Evolutionary conservation across 2,888 invertebrate species (phyloP).

Genomic region (Temnothorax unifasciatus): DNA sequence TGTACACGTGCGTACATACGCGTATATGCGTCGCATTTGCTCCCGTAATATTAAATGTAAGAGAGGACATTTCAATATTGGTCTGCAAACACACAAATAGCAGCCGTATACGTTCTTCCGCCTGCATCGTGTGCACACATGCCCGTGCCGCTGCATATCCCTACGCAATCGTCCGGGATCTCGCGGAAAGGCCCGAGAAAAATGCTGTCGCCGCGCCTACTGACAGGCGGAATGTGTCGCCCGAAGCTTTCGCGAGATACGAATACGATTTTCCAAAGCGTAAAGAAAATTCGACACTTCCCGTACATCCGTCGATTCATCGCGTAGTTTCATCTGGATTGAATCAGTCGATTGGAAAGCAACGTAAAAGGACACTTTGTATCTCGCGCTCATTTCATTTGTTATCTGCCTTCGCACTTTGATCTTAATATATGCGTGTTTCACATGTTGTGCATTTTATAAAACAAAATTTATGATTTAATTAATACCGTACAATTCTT

Average conservation of each 20-base stretch:
- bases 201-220: constrained; percentile 51
- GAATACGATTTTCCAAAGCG: constrained; percentile 49
- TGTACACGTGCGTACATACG: not conserved
- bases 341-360: constrained; percentile 19
- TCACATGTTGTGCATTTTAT: not conserved
- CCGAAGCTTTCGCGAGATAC: constrained; percentile 21
- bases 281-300: constrained; percentile 38
- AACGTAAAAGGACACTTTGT: constrained; percentile 7
- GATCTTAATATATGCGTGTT: not conserved
- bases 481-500: not conserved
- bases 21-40: constrained; percentile 67
- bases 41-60: constrained; percentile 80
- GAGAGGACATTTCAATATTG: constrained; percentile 81
- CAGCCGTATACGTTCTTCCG: constrained; percentile 44
- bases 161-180: constrained; percentile 44
- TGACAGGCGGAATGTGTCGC: constrained; percentile 58
- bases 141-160: constrained; percentile 20
- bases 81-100: constrained; percentile 73
- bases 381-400: not conserved
- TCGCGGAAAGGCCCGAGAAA: constrained; percentile 36
- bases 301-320: constrained; percentile 52
- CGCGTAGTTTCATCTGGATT: constrained; percentile 30
- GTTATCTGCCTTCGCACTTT: not conserved
- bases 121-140: not conserved
- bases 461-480: not conserved